Evolutionary conservation across 2,888 invertebrate genomes (phyloP).

Genomic region (Clitarchus hookeri): DNA sequence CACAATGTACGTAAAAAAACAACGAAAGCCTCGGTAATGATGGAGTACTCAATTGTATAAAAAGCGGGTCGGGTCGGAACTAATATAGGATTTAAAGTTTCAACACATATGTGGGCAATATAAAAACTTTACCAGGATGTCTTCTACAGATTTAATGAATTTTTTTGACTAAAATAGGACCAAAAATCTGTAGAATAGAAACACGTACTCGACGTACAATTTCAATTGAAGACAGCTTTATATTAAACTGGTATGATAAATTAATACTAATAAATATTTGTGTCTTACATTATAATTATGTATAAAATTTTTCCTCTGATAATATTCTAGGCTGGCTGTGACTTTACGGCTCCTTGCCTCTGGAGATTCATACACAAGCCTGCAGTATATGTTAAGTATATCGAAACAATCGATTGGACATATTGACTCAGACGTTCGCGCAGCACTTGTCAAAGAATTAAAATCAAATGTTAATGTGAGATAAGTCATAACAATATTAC

Average conservation of each 20-base stretch:
- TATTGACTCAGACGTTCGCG: background rate
- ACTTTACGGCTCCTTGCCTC: background rate
- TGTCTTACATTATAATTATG: background rate
- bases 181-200: background rate
- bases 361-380: constrained; percentile 17
- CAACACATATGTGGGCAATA: background rate
- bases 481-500: background rate
- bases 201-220: background rate
- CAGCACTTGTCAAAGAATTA: constrained; percentile 17
- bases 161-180: background rate
- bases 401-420: constrained; percentile 5
- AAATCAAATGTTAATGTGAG: background rate
- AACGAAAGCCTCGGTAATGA: background rate
- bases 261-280: background rate
- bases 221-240: background rate
- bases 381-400: constrained; percentile 12
- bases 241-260: background rate
- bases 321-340: constrained; percentile 10
- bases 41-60: constrained; percentile 4
- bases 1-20: no score
- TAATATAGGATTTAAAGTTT: background rate
- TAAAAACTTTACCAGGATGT: constrained; percentile 20
- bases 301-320: background rate
- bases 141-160: background rate
- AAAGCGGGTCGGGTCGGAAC: background rate